Percentiles rank a stretch among this genome's conserved stretches.
Evolutionary conservation across 2,888 invertebrate genomes (phyloP).

Genomic region (Sphaeridia pumilis): DNA sequence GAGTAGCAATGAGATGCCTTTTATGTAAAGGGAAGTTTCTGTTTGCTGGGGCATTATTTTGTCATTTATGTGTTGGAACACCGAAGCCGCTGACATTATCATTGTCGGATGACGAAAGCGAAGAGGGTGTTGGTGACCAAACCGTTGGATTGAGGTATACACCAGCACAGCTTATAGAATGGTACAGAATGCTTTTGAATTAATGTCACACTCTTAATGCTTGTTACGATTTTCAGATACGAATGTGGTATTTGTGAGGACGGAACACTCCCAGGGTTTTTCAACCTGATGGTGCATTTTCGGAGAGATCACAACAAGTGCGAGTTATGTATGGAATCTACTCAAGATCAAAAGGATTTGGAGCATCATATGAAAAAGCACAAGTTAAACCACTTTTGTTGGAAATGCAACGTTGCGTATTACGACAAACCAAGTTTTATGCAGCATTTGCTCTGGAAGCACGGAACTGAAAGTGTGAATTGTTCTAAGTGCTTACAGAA

Average conservation of each 20-base stretch:
- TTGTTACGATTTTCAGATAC: slow-evolving; percentile 69
- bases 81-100: slow-evolving; percentile 21
- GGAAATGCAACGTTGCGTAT: slow-evolving; percentile 76
- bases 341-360: slow-evolving; percentile 63
- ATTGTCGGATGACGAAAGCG: slow-evolving; percentile 14
- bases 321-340: slow-evolving; percentile 73
- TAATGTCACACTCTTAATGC: too few relatives aligned
- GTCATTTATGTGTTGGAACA: slow-evolving; percentile 33
- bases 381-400: slow-evolving; percentile 73
- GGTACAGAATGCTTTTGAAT: too few relatives aligned
- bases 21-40: slow-evolving; percentile 35
- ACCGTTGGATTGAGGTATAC: slow-evolving; percentile 12
- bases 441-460: slow-evolving; percentile 84
- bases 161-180: too few relatives aligned
- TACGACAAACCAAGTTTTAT: slow-evolving; percentile 78
- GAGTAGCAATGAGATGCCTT: slow-evolving; percentile 32
- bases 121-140: slow-evolving; percentile 4
- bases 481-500: slow-evolving; percentile 78
- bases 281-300: slow-evolving; percentile 76
- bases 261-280: slow-evolving; percentile 68
- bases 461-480: slow-evolving; percentile 73
- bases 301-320: slow-evolving; percentile 72
- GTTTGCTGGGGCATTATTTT: slow-evolving; percentile 33
- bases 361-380: slow-evolving; percentile 86
- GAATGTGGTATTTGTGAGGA: slow-evolving; percentile 57